Evolutionary conservation across 2,888 invertebrate species (phyloP).

Genomic region (Volucella inanis): DNA sequence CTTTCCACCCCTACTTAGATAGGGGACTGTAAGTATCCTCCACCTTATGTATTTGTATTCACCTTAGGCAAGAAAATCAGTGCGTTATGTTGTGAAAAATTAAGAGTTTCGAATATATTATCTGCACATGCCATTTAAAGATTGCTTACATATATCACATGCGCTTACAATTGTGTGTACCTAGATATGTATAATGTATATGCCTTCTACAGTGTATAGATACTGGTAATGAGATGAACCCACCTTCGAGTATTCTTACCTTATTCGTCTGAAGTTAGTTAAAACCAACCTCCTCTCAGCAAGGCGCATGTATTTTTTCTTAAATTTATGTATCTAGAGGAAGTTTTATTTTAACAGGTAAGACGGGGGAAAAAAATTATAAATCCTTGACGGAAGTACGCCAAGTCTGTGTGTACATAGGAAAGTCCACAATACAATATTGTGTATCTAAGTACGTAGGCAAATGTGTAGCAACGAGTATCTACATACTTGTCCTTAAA

Average conservation of each 20-base stretch:
- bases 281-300: slow-evolving; percentile 19
- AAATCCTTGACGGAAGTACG: neutral
- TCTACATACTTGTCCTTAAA: neutral
- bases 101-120: no score
- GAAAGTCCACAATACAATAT: neutral
- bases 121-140: no score
- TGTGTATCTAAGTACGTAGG: neutral
- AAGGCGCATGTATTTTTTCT: slow-evolving; percentile 42
- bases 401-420: neutral
- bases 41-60: neutral
- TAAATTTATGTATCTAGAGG: slow-evolving; percentile 1
- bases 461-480: neutral
- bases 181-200: no score
- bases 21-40: slow-evolving; percentile 3
- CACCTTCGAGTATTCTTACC: slow-evolving; percentile 34
- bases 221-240: neutral
- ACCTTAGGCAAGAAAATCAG: no score
- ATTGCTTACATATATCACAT: no score
- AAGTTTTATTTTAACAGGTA: slow-evolving; percentile 24
- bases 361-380: neutral
- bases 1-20: slow-evolving; percentile 13
- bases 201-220: no score
- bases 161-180: no score
- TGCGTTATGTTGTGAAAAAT: no score
- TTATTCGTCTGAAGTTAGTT: slow-evolving; percentile 30